Conservation (phyloP, 1,140 invertebrate genomes). For the Gryllus bimaculatus region DNA sequence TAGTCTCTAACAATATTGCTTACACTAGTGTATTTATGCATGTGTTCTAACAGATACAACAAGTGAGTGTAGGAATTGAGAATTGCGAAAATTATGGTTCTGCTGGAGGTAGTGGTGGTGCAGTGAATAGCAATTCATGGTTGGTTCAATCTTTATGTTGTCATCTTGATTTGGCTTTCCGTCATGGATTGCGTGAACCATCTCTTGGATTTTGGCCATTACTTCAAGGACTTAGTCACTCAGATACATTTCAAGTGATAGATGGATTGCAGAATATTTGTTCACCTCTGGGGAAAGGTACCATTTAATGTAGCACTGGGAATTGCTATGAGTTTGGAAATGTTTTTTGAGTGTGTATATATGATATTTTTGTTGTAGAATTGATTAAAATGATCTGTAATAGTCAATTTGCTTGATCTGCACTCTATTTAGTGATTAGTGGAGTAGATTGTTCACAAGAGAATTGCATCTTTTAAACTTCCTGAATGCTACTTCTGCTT, state of each 20-base stretch:
- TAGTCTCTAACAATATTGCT: too few relatives aligned
- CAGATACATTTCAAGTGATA: constrained; percentile 39
- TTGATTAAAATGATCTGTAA: too few relatives aligned
- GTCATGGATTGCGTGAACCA: constrained; percentile 37
- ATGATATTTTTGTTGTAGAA: too few relatives aligned
- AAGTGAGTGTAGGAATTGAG: not conserved
- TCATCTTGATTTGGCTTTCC: constrained; percentile 37
- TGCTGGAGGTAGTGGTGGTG: constrained; percentile 33
- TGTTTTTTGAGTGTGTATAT: too few relatives aligned
- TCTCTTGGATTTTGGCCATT: constrained; percentile 47
- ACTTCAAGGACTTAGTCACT: constrained; percentile 43
- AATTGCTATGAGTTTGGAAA: too few relatives aligned
- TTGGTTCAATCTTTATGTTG: constrained; percentile 32
- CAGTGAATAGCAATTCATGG: constrained; percentile 39
- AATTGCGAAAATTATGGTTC: constrained; percentile 10
- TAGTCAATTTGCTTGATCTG: too few relatives aligned
- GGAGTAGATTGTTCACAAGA: too few relatives aligned
- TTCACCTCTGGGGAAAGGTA: constrained; percentile 41
- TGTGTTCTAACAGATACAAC: not conserved
- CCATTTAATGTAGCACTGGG: not conserved
- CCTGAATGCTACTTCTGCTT: too few relatives aligned
- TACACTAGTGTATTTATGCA: not conserved
- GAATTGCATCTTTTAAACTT: too few relatives aligned
- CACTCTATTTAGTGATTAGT: too few relatives aligned
- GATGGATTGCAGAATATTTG: constrained; percentile 37